Base-by-base conservation (phyloP, 1,140 invertebrate genomes). In the Agraylea sexmaculata region DNA sequence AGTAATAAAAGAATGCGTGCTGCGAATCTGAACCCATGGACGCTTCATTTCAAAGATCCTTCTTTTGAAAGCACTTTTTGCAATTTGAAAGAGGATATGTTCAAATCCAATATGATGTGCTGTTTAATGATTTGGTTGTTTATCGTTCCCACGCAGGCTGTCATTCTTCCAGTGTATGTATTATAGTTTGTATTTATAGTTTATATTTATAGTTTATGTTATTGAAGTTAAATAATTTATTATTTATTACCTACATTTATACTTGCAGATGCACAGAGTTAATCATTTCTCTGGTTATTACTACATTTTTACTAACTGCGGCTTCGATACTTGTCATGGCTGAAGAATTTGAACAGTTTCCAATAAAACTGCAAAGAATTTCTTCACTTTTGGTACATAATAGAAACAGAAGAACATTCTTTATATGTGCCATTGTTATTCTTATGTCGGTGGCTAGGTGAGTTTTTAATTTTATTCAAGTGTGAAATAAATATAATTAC, bases 41-140 rank as follows among this genome's bases (percentile, higher is more conserved):
- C 84, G 2, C 68, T 96, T 12, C 77, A 80, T 35, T 95, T 95
- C 58, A 80, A 83, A 28, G 80, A 87, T 36, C 46, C 52, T 4
- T 52, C 55, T 2, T 57, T 71, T 29, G 71, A 73, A 47, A 45
- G 52, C 11, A 58, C 59, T 40, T 94, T 91, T 62, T 81, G 79
- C 34, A 77, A 85, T 52, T 66, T 91, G n/a, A 76, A 85, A 40
- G 89, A 93, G 61, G 86, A 87, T 50, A 90, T 91, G 75, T 92
- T 92, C 64, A 90, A 87, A 54, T 93, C 88, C 4, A 93, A 94
- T 58, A 84, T 93, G 69, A 73, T 88, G 50, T 94, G 88, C 61
- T 88, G 88, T 50, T 80, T 87, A 53, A 75, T 91, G 39, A 78
- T 93, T 35, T 91, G 90, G 85, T 62, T 92, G 21, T 87, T 91